Base-by-base conservation (phyloP, 2,888 invertebrate species). In the Colostygia pectinataria region DNA sequence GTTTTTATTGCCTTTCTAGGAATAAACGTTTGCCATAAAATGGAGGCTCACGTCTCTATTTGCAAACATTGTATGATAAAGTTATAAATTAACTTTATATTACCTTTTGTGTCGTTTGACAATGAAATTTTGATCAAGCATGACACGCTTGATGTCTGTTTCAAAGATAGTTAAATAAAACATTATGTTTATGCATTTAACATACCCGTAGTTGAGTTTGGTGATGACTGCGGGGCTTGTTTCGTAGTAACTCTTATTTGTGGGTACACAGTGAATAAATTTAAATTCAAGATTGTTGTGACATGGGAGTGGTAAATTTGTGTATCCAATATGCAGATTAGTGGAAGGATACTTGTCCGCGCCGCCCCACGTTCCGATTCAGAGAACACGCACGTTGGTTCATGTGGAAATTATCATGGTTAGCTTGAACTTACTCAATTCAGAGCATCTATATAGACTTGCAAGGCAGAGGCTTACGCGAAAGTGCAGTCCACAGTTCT, bases 261-360 rank as follows among this genome's bases (percentile, higher is more conserved):
- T 15, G 25, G 23, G 18, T 14, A 33, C 1, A 44, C 64, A 72
- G 55, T 51, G 71, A 55, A 55, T 50, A 57, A 46, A 66, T 55
- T 69, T 32, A 53, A 6, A 40, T 58, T 47, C 46, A 43, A 56
- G 55, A 33, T 44, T 55, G 49, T 55, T 58, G 55, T 46, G 55
- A 56, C 40, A 54, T 55, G 52, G 60, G 61, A 60, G 63, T 64
- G 60, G 65, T 65, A 66, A 65, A 69, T 72, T 70, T 70, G 71
- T 68, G 66, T 71, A 71, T 76, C 70, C 71, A 74, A 79, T 84
- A 87, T 87, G 86, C 75, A 86, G 82, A 87, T 88, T 80, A 83
- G 83, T 74, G 70, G 74, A 76, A 68, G 77, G 77, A 80, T 82
- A 80, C 80, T 77, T 74, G 79, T 79, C 74, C 69, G 69, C 69